These are phyloP conservation scores for Ctenopoma multispine DNA, from an alignment of 2,797 vertebrate species.

Conservation along the genomic window DNA sequence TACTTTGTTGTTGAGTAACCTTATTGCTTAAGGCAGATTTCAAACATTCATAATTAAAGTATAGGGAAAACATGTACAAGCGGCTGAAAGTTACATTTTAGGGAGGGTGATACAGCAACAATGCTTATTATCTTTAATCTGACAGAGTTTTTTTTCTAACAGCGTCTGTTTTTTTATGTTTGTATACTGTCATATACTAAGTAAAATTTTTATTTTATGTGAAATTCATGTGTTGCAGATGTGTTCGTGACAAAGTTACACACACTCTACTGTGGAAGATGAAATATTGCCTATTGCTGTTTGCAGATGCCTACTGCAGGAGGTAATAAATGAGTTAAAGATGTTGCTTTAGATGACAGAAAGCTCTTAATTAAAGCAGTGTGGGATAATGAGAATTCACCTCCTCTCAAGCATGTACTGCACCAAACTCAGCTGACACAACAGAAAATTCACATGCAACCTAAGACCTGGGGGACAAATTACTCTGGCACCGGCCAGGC, in stretches of 20 bases:
- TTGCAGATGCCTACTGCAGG: slow-evolving; percentile 57
- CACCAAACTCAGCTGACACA: slow-evolving; percentile 80
- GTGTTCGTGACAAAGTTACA: slow-evolving; percentile 37
- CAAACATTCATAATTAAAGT: not conserved
- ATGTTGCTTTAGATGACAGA: slow-evolving; percentile 65
- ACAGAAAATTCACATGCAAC: slow-evolving; percentile 80
- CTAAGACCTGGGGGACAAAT: slow-evolving; percentile 73
- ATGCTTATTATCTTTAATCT: not conserved
- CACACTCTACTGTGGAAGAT: slow-evolving; percentile 41
- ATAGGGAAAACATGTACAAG: not conserved
- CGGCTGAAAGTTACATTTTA: too few relatives aligned
- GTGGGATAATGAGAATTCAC: slow-evolving; percentile 74
- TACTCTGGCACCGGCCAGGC: slow-evolving; percentile 65
- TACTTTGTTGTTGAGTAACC: too few relatives aligned
- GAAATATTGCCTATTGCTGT: slow-evolving; percentile 52
- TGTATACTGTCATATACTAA: not conserved
- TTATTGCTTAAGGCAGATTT: too few relatives aligned
- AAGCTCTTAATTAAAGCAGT: slow-evolving; percentile 77
- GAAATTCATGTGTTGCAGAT: slow-evolving; percentile 46
- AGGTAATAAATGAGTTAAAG: slow-evolving; percentile 72
- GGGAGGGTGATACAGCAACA: not conserved
- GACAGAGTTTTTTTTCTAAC: slow-evolving; percentile 3
- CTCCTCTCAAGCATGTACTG: slow-evolving; percentile 71
- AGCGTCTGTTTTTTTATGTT: not conserved
- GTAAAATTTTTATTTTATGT: slow-evolving; percentile 24